Conservation (phyloP, 2,888 invertebrate species). For the Diplazon laetatorius region DNA sequence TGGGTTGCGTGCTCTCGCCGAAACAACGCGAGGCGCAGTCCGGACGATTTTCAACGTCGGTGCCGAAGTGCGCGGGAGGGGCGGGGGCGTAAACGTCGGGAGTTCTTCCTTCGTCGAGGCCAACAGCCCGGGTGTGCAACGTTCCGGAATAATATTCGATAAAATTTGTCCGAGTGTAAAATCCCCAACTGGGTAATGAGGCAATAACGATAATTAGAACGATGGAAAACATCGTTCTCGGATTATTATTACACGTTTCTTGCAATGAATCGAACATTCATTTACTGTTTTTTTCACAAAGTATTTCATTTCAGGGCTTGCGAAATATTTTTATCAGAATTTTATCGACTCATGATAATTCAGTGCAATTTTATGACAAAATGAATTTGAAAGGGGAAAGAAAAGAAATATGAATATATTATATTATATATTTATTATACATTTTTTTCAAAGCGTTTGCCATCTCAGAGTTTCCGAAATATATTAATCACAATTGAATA, state of each 20-base stretch:
- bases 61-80: constrained; percentile 19
- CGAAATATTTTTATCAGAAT: no score
- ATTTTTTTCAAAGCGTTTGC: no score
- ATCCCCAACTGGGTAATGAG: constrained; percentile 1
- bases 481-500: no score
- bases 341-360: no score
- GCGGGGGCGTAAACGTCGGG: constrained; percentile 3
- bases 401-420: no score
- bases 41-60: neutral
- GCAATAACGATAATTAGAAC: constrained; percentile 15
- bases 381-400: no score
- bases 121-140: constrained; percentile 29
- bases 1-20: constrained; percentile 41
- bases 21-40: constrained; percentile 33
- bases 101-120: constrained; percentile 4
- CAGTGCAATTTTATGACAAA: no score
- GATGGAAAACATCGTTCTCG: neutral
- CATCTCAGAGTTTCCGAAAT: no score
- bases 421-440: no score
- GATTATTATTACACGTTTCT: neutral
- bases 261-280: constrained; percentile 20
- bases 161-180: constrained; percentile 43
- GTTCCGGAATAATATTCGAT: constrained; percentile 49
- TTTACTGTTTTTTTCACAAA: constrained; percentile 3
- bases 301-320: no score